These are phyloP conservation scores for Peromyscus leucopus DNA, from an alignment of 2,113 vertebrate genomes.

Conservation along the genomic window DNA sequence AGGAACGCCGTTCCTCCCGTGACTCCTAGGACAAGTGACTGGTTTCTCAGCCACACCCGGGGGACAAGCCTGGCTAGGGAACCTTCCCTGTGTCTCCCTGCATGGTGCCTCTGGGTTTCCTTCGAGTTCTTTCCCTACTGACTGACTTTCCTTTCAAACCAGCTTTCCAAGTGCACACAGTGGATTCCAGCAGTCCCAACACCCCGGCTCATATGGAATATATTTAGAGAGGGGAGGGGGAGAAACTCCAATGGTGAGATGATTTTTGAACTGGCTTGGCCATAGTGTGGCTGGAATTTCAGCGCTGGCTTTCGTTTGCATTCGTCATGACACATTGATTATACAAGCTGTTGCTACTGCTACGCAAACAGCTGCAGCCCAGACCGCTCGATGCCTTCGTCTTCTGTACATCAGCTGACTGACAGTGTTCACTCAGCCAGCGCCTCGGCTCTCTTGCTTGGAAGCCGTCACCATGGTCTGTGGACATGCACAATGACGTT, in stretches of 20 bases:
- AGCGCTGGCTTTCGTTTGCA: slow-evolving; percentile 87
- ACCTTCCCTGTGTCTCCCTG: slow-evolving; percentile 43
- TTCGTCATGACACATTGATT: slow-evolving; percentile 88
- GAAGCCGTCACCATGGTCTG: neutral
- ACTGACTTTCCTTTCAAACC: slow-evolving; percentile 82
- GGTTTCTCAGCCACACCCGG: slow-evolving; percentile 24
- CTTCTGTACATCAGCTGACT: slow-evolving; percentile 49
- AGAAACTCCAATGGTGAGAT: slow-evolving; percentile 74
- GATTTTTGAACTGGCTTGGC: slow-evolving; percentile 86
- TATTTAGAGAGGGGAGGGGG: slow-evolving; percentile 81
- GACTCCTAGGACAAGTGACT: slow-evolving; percentile 19
- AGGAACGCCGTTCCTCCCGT: slow-evolving; percentile 58
- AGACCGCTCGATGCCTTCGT: slow-evolving; percentile 70
- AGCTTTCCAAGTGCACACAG: slow-evolving; percentile 76
- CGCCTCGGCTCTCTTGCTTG: slow-evolving; percentile 3
- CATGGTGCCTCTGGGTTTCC: slow-evolving; percentile 67
- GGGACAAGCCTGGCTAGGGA: neutral
- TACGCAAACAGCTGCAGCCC: slow-evolving; percentile 84
- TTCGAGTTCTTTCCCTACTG: slow-evolving; percentile 72
- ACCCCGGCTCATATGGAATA: slow-evolving; percentile 86
- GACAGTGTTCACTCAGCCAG: neutral
- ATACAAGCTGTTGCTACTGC: slow-evolving; percentile 87
- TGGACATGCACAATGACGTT: neutral
- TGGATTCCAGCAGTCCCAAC: slow-evolving; percentile 77
- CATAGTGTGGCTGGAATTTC: slow-evolving; percentile 86